Evolutionary conservation across 2,797 vertebrate genomes (phyloP), one percentile per base, ranked within the genome.

Genomic region (Clarias fuscus): DNA sequence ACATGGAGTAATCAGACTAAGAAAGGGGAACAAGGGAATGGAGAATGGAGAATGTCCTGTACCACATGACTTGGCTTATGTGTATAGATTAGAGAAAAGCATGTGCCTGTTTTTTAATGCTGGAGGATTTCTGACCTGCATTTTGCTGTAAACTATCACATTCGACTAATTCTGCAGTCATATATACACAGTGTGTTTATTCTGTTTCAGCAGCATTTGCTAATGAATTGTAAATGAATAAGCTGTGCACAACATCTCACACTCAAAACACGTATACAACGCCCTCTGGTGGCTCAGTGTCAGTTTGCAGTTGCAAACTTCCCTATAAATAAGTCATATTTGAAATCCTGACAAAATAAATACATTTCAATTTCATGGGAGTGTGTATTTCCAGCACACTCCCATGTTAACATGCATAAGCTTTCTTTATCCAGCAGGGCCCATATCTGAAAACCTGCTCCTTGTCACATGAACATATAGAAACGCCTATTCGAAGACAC

Each of bases 1-100:
- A 17, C 20, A 37, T 11, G 53, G 56, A 40, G 77, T 7, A n/a
- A 2, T 0, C 2, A 33, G 58, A 48, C 43, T 80, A 24, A 64
- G 24, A 80, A 64, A 64, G 6, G 8, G 15, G 17, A 3, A 80
- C 7, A 15, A 24, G 22, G 37, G 43, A 62, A 62, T 64, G 22
- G 7, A 64, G 11, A 8, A 62, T 33, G 33, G 33, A 27, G 40
- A 79, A 40, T 3, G 27, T 77, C 4, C 0, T 43, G 13, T 43
- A 43, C 15, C 78, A 27, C 78, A 65, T 64, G 78, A 80, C 78
- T 64, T 64, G 22, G 22, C 59, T 40, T n/a, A 40, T 43, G 78
- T 43, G 59, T 64, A 62, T 62, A 62, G 33, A 40, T 7, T 62
- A 37, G 18, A 62, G 30, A 24, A 58, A n/a, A 58, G n/a, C 30